Conservation (phyloP, 37 sponge, comb jelly and placozoan genomes). For the Beroe forskalii region DNA sequence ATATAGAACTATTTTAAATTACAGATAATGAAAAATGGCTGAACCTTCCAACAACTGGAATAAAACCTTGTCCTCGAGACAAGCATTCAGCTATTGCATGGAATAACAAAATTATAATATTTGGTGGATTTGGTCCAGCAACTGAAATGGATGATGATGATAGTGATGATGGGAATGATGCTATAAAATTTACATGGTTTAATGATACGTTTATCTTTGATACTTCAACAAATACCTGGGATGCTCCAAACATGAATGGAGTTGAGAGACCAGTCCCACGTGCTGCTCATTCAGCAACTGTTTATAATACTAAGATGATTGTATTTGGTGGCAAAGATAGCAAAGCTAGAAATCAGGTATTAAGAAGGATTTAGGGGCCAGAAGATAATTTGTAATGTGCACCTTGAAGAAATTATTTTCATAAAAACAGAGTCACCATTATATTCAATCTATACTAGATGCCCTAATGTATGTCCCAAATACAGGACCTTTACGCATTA, state of each 20-base stretch:
- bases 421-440: too few relatives aligned
- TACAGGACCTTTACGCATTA: neutral
- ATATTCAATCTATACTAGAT: too few relatives aligned
- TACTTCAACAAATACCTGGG: neutral
- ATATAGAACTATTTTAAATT: too few relatives aligned
- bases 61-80: slow-evolving; percentile 32
- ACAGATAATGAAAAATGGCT: neutral
- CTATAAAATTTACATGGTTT: slow-evolving; percentile 2
- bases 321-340: slow-evolving; percentile 8
- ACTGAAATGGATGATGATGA: neutral
- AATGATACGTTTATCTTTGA: slow-evolving; percentile 18
- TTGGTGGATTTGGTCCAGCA: slow-evolving; percentile 52
- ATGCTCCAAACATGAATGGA: neutral
- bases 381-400: neutral
- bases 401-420: too few relatives aligned
- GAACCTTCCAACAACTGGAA: slow-evolving; percentile 4
- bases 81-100: neutral
- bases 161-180: neutral
- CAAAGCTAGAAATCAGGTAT: slow-evolving; percentile 37
- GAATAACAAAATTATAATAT: neutral
- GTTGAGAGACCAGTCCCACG: neutral
- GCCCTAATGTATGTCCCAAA: too few relatives aligned
- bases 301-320: slow-evolving; percentile 6
- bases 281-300: slow-evolving; percentile 7
- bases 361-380: neutral